Evolutionary conservation across 2,113 vertebrate species (phyloP).

Genomic region (Nibea coibor): DNA sequence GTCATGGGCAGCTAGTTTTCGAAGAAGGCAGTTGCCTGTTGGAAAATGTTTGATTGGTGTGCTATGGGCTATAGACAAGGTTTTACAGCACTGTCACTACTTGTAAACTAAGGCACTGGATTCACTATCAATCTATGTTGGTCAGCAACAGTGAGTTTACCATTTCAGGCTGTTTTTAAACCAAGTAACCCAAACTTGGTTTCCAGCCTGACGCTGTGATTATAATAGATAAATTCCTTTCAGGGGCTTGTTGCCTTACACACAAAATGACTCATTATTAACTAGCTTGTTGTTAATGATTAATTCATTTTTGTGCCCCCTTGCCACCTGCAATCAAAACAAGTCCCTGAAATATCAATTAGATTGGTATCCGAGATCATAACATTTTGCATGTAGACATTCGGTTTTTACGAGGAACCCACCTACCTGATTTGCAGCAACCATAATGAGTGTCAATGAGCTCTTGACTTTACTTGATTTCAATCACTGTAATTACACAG

Average conservation of each 20-base stretch:
- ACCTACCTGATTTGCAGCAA: constrained; percentile 1
- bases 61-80: not conserved
- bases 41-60: too few relatives aligned
- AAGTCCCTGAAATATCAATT: not conserved
- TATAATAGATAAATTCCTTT: not conserved
- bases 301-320: not conserved
- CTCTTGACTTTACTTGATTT: constrained; percentile 39
- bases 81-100: not conserved
- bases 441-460: constrained; percentile 39
- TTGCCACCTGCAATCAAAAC: constrained; percentile 11
- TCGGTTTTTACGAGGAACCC: not conserved
- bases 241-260: not conserved
- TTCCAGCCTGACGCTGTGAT: not conserved
- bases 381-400: constrained; percentile 10
- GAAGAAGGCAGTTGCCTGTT: too few relatives aligned
- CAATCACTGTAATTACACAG: constrained; percentile 36
- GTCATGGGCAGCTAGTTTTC: too few relatives aligned
- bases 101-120: not conserved
- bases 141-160: not conserved
- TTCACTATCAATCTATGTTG: not conserved
- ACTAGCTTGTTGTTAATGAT: not conserved
- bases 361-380: constrained; percentile 1
- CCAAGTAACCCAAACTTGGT: not conserved
- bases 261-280: too few relatives aligned
- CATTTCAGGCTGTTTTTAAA: not conserved